Conservation (phyloP, 2,113 vertebrate species). For the Sphyrna mokarran region DNA sequence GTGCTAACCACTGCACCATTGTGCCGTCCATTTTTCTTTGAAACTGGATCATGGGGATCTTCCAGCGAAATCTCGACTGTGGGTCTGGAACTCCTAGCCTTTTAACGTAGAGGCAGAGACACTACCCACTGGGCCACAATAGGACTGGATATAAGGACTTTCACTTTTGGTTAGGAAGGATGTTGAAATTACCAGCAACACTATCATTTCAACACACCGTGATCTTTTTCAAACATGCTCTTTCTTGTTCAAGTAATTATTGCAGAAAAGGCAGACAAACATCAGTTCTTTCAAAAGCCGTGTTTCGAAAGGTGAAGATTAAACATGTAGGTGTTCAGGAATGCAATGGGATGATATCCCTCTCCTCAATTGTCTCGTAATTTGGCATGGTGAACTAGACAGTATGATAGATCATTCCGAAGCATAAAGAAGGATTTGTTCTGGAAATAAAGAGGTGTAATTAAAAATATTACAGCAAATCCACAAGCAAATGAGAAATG, state of each 20-base stretch:
- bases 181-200: neutral
- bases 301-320: neutral
- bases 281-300: neutral
- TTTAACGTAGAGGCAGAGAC: neutral
- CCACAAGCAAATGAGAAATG: neutral
- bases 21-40: neutral
- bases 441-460: neutral
- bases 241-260: neutral
- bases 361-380: neutral
- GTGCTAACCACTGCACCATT: no score
- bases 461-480: constrained; percentile 17
- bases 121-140: neutral
- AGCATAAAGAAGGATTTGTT: constrained; percentile 1
- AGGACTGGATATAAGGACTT: neutral
- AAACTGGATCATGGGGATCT: neutral
- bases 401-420: neutral
- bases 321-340: neutral
- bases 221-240: neutral
- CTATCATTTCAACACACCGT: neutral
- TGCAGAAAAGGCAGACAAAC: neutral
- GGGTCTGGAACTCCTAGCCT: neutral
- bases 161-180: neutral
- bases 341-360: neutral
- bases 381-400: neutral
- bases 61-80: neutral